A percentile compares a stretch with the other conserved stretches of the same genome.
These are phyloP conservation scores for Endomychus coccineus DNA, from an alignment of 2,888 invertebrate genomes.

Conservation along the genomic window DNA sequence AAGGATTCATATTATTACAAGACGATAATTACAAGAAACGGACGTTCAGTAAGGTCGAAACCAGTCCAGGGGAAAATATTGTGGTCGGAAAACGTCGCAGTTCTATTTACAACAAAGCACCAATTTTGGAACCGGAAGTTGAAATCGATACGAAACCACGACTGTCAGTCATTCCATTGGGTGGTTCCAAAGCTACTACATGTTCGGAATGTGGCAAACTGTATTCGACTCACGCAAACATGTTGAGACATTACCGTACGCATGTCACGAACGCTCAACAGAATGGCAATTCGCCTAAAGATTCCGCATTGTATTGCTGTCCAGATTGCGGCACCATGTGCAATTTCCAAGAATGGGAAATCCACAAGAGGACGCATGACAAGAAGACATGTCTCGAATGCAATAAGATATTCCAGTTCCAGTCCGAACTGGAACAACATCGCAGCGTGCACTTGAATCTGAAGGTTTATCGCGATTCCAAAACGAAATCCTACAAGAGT, in stretches of 20 bases:
- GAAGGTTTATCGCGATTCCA: constrained; percentile 59
- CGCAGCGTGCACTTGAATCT: constrained; percentile 59
- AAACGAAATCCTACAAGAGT: constrained; percentile 52
- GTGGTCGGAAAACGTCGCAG: constrained; percentile 22
- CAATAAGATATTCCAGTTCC: constrained; percentile 53
- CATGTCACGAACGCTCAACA: constrained; percentile 33
- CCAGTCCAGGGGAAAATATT: constrained; percentile 19
- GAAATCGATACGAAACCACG: constrained; percentile 33
- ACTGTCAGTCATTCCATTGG: neutral
- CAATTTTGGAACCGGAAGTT: constrained; percentile 35
- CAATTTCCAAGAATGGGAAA: constrained; percentile 51
- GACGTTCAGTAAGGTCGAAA: constrained; percentile 11
- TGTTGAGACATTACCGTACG: constrained; percentile 52
- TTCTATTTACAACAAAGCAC: constrained; percentile 19
- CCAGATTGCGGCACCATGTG: constrained; percentile 55
- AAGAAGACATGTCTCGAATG: constrained; percentile 56
- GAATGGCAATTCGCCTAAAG: constrained; percentile 47
- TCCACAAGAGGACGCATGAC: constrained; percentile 52
- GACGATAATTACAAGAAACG: constrained; percentile 31
- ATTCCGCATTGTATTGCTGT: constrained; percentile 52
- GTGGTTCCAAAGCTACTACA: constrained; percentile 26
- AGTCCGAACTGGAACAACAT: constrained; percentile 57
- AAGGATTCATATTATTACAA: constrained; percentile 34
- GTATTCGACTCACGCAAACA: constrained; percentile 50
- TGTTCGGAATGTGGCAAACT: constrained; percentile 52